phyloP scores from a whole-genome alignment of 2,888 invertebrate species.

The Mayetiola destructor region DNA sequence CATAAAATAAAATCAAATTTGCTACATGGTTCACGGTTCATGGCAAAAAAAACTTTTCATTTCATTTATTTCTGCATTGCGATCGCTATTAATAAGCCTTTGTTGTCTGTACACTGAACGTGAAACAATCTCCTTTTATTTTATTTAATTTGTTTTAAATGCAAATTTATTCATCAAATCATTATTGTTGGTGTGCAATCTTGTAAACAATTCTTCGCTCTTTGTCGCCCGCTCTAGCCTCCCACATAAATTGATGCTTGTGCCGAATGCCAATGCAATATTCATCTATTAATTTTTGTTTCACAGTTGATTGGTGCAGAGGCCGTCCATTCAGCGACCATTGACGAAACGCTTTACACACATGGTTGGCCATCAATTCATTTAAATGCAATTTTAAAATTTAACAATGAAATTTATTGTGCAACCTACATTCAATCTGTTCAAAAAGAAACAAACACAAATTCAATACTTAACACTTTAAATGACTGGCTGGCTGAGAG shows the following conservation, averaged over 20 bases:
- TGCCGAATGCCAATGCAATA: background rate
- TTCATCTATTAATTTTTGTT: background rate
- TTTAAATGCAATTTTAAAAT: slow-evolving; percentile 7
- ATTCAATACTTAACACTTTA: no score
- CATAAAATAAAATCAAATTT: no score
- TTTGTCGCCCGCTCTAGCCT: background rate
- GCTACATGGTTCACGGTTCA: no score
- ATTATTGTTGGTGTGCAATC: background rate
- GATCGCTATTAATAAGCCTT: no score
- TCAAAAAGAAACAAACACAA: no score
- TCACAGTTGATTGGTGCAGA: background rate
- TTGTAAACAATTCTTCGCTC: background rate
- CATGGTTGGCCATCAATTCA: slow-evolving; percentile 1
- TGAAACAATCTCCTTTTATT: slow-evolving; percentile 10
- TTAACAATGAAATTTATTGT: slow-evolving; percentile 13
- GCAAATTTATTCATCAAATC: background rate
- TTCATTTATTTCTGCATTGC: no score
- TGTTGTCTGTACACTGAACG: no score
- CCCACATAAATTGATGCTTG: background rate
- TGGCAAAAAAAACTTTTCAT: no score
- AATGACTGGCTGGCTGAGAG: no score
- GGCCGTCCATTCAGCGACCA: no score
- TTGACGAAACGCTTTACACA: background rate
- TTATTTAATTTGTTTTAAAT: slow-evolving; percentile 7
- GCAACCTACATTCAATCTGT: slow-evolving; percentile 9